These are phyloP conservation scores for Heliconius sara DNA, from an alignment of 2,888 invertebrate species.

Conservation along the genomic window DNA sequence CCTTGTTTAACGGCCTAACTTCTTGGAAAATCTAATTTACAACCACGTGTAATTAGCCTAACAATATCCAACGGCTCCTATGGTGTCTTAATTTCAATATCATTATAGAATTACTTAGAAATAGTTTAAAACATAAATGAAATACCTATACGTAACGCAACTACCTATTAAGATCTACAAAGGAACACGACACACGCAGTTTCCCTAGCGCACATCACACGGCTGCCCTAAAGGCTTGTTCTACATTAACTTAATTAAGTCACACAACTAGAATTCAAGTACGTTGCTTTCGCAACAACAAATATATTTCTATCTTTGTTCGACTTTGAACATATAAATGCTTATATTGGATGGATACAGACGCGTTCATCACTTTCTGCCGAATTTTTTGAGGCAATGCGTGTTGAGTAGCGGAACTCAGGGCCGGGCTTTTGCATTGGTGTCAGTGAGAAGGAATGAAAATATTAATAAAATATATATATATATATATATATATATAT, in stretches of 20 bases:
- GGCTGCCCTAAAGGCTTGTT: conserved; percentile 1
- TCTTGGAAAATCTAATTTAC: no score
- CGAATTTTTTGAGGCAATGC: no score
- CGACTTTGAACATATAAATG: not conserved
- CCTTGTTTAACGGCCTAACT: no score
- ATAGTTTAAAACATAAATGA: not conserved
- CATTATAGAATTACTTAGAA: not conserved
- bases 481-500: no score
- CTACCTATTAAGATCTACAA: not conserved
- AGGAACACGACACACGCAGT: not conserved
- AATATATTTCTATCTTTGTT: not conserved
- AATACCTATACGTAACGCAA: not conserved
- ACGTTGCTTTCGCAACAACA: not conserved
- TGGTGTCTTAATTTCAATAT: not conserved
- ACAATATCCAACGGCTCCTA: not conserved
- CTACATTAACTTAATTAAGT: conserved; percentile 17
- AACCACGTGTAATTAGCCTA: no score
- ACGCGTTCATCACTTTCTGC: not conserved
- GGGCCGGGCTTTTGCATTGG: no score
- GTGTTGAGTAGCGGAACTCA: no score
- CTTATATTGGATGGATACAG: not conserved
- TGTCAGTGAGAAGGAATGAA: no score
- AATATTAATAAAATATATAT: no score
- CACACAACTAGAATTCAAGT: not conserved
- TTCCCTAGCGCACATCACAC: not conserved